Base-by-base conservation (phyloP, 2,113 vertebrate species). In the Seriola dumerili region DNA sequence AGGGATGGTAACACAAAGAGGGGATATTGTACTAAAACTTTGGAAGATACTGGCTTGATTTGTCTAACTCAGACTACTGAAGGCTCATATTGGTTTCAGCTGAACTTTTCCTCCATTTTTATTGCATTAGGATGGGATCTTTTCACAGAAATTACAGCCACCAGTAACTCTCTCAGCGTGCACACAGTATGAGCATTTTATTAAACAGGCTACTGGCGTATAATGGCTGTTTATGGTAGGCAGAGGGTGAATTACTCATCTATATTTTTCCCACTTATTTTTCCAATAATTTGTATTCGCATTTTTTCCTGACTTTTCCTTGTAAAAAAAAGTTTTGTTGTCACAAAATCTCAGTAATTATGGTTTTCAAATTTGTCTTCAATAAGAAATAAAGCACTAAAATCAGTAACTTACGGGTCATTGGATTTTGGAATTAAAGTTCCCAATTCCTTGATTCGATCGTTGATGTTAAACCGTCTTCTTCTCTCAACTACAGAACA, bases 391-490 rank as follows among this genome's bases (percentile, higher is more conserved):
- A 36, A 55, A 4, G 16, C 1, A 32, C 38, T 36, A 61, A 48
- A 23, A 11, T 2, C 11, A 44, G 6, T 23, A 55, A 94, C 95
- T 93, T 92, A 96, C 95, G 94, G 95, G 81, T 96, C 95, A n/a
- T 93, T 96, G 21, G 95, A 96, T 85, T 95, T 96, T 78, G 95
- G 96, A 89, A 96, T 96, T 80, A 96, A 74, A 57, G 95, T 96
- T 34, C 96, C 95, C 73, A 96, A 79, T 72, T 96, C 96, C 88
- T 96, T 96, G 86, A 96, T 96, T 46, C 96, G 93, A 79, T 96
- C 96, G 5, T 96, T 96, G 80, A 96, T 96, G 87, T 96, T 96
- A 78, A 96, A 96, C 52, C 96, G 91, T 9, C 96, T 84, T 86
- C 96, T 85, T 80, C 96, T 94, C 78, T 96, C 96, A 82, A 96